Base-by-base conservation (phyloP, 2,797 vertebrate species). In the Alfaro cultratus region DNA sequence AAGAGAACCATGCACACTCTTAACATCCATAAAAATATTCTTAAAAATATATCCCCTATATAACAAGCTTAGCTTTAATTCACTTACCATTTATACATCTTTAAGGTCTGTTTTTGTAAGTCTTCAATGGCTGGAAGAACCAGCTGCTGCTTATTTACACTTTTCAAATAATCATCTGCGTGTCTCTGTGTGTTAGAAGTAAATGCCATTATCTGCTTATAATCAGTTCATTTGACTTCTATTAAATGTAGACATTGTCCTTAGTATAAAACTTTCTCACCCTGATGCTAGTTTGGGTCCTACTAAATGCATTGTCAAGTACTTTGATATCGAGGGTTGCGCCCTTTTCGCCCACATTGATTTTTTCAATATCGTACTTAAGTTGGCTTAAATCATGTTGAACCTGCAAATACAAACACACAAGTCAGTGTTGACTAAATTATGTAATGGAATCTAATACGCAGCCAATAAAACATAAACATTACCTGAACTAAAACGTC, bases 351-450 rank as follows among this genome's bases (percentile, higher is more conserved):
- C 79, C 89, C 70, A 78, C 31, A 41, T 34, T 77, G 26, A 31
- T 80, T 41, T 83, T 73, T 2, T 85, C 84, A 81, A 97, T 86
- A 78, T 93, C 92, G 10, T 86, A 88, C 88, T 88, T 95, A 83
- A 97, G 91, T 46, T 95, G 87, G 62, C 81, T 88, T 87, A 97
- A 90, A 75, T 97, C 95, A 76, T 96, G 94, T 81, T 96, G 95
- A 80, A 96, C 96, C 97, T 98, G 76, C 36, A 34, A 89, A 86
- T 31, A 74, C 4, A 88, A 29, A 67, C 4, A 77, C 13, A 64
- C 21, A 68, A 41, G 39, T 23, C 10, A 4, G 13, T 45, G 41
- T 43, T 1, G 41, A 13, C 41, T 3, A 45, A 45, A 71, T 21
- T n/a, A 41, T 29, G 13, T 29, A 3, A 43, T 26, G n/a, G 64